Evolutionary conservation across 2,797 vertebrate genomes (phyloP), one percentile per base, ranked within the genome.

Genomic region (Propithecus deckenii): DNA sequence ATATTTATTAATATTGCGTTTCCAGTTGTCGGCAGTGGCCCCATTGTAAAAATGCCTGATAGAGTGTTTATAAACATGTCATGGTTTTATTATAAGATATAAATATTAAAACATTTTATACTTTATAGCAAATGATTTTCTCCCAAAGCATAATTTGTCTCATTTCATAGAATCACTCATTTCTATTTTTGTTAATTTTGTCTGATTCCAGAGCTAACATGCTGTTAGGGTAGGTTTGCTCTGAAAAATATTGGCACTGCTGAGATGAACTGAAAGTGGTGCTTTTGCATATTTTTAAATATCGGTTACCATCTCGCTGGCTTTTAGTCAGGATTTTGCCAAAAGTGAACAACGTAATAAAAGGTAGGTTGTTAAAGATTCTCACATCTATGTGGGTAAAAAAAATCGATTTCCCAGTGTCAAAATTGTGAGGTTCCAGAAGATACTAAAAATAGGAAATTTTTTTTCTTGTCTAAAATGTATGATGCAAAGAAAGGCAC

Each of bases 61-160:
- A 98, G 98, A 97, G 97, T 98, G 96, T 98, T 98, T 98, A 98
- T 98, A 98, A 98, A 98, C 95, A 96, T 98, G 98, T 98, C 96
- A 89, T 97, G 96, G 97, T 97, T 98, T 99, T 98, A 98, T 98
- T 98, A 98, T 98, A 97, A 98, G 98, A 97, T 97, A 98, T 96
- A 98, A 98, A 98, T 98, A 98, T 98, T 98, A 98, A 98, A 98
- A 98, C 97, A 97, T 98, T 98, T 98, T 98, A 96, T 97, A 98
- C 98, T 98, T 98, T 98, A 98, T 96, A 98, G 98, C 98, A 98
- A 98, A 98, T 97, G 95, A 96, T 97, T 98, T 98, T 98, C 97
- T 98, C 98, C 98, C 96, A 98, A 98, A 98, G 97, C 97, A 98
- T 98, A 98, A 97, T 98, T 98, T 98, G 98, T 98, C 96, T 98